Percentiles rank a stretch among this genome's conserved stretches.
These are phyloP conservation scores for Drosophila meridiana DNA, from an alignment of 2,888 invertebrate genomes.

Conservation along the genomic window DNA sequence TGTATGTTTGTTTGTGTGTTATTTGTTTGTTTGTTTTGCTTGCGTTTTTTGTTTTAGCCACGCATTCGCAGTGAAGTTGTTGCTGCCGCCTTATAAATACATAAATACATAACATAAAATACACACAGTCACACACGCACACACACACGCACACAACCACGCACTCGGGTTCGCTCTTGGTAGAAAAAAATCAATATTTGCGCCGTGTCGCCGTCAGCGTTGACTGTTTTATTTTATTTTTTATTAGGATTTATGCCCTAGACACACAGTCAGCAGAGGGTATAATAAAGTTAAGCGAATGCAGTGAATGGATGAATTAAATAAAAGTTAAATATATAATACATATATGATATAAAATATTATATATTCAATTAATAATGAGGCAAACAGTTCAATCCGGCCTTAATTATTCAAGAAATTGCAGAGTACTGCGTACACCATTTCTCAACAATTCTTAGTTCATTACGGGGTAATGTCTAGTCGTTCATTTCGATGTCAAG, in stretches of 20 bases:
- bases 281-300: background rate
- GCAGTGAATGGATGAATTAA: background rate
- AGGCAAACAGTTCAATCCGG: too few species aligned
- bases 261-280: background rate
- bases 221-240: constrained; percentile 26
- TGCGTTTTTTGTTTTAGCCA: constrained; percentile 53
- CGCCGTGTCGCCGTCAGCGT: constrained; percentile 61
- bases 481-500: background rate
- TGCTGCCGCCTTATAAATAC: constrained; percentile 61
- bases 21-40: constrained; percentile 47
- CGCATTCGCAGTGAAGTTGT: constrained; percentile 71
- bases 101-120: constrained; percentile 53
- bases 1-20: constrained; percentile 36
- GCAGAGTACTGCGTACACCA: background rate
- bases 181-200: constrained; percentile 75
- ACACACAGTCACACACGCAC: constrained; percentile 26
- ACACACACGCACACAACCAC: constrained; percentile 27
- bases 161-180: constrained; percentile 16
- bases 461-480: background rate
- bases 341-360: background rate
- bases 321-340: too few species aligned
- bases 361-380: background rate
- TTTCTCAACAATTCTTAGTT: too few species aligned
- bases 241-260: constrained; percentile 46
- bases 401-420: background rate